Conservation (phyloP, 2,888 invertebrate species). For the Boloria euphrosyne region DNA sequence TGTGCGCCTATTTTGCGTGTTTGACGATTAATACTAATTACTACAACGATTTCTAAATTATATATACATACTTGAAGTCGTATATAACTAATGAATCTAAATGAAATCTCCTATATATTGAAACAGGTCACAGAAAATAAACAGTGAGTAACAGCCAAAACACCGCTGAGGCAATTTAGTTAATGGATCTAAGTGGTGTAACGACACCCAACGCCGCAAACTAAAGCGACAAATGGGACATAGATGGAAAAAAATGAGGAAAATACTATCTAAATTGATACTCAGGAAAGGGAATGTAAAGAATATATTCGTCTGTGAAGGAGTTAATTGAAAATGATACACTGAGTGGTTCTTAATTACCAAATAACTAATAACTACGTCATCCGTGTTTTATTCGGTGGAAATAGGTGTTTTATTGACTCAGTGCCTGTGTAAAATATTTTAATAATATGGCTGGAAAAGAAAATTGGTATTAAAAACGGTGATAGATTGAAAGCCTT, state of each 20-base stretch:
- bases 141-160: constrained; percentile 42
- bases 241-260: constrained; percentile 6
- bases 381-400: too few relatives aligned
- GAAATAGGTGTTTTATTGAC: too few relatives aligned
- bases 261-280: constrained; percentile 6
- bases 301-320: neutral
- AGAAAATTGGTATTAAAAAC: too few relatives aligned
- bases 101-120: constrained; percentile 5
- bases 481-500: too few relatives aligned
- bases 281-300: neutral
- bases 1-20: too few relatives aligned
- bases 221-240: constrained; percentile 26
- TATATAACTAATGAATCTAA: constrained; percentile 5
- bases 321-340: too few relatives aligned
- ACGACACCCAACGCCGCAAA: constrained; percentile 41
- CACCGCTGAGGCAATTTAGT: constrained; percentile 49
- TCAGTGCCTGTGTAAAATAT: too few relatives aligned
- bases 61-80: too few relatives aligned
- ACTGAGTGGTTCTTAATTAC: too few relatives aligned
- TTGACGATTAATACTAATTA: neutral
- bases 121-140: constrained; percentile 35
- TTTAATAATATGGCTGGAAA: too few relatives aligned
- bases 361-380: too few relatives aligned
- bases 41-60: too few relatives aligned
- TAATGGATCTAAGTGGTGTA: constrained; percentile 48